A percentile compares a stretch with the other conserved stretches of the same genome.
These are phyloP conservation scores for Xestoiulus laeticollis DNA, from an alignment of 2,888 invertebrate species.

Conservation along the genomic window DNA sequence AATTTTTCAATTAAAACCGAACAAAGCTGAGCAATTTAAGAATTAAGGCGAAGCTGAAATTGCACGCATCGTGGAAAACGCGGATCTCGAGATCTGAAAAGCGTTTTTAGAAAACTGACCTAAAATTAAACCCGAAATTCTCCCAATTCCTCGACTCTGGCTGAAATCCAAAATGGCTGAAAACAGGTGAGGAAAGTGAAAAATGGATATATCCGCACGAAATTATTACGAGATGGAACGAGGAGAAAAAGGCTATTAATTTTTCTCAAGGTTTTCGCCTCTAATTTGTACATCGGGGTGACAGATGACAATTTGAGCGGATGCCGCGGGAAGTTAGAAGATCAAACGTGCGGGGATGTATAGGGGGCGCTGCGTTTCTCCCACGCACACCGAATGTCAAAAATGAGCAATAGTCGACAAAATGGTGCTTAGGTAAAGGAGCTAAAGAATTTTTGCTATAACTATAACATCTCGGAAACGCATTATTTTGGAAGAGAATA, in stretches of 20 bases:
- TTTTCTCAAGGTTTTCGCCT: conserved; percentile 1
- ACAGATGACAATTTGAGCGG: conserved; percentile 41
- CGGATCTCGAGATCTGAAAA: background rate
- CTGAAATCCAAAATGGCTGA: conserved; percentile 34
- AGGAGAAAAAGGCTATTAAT: background rate
- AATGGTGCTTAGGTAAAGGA: conserved; percentile 7
- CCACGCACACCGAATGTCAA: conserved; percentile 15
- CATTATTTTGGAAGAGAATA: background rate
- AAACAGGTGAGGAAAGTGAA: conserved; percentile 30
- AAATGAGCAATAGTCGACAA: conserved; percentile 17
- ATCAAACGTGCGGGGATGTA: background rate
- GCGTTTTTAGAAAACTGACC: conserved; percentile 5
- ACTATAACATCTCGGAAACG: background rate
- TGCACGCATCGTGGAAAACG: conserved; percentile 31
- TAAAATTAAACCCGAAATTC: conserved; percentile 30
- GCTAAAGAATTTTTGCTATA: background rate
- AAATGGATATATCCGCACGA: conserved; percentile 7
- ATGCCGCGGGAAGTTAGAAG: background rate
- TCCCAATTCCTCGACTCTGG: conserved; percentile 13
- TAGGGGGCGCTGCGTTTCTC: conserved; percentile 7
- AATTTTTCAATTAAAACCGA: background rate
- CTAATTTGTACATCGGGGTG: conserved; percentile 39
- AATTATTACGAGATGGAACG: conserved; percentile 8
- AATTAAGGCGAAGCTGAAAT: background rate
- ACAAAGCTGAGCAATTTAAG: background rate